Evolutionary conservation across 2,797 vertebrate species (phyloP).

Genomic region (Pelobates cultripes): DNA sequence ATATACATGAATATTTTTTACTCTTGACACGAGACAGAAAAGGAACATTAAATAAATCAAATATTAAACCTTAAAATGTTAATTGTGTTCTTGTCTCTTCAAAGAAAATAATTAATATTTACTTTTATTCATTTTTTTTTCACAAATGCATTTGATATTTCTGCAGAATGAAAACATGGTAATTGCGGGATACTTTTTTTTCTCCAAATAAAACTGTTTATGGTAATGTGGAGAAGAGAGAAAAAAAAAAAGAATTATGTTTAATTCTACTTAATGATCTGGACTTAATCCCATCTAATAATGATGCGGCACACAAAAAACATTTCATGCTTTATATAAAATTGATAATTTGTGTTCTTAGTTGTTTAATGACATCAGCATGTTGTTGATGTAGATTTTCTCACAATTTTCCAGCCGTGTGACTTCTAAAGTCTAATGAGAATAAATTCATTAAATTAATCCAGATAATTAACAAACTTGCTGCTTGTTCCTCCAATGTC

Average conservation of each 20-base stretch:
- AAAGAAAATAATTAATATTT: constrained; percentile 15
- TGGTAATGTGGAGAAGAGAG: constrained; percentile 50
- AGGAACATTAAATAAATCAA: too few species aligned
- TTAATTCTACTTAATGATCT: constrained; percentile 52
- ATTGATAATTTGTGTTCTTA: constrained; percentile 57
- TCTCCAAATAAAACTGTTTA: constrained; percentile 28
- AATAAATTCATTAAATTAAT: constrained; percentile 76
- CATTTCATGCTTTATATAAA: constrained; percentile 28
- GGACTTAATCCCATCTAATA: constrained; percentile 55
- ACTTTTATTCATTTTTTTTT: constrained; percentile 8
- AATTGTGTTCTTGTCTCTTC: not conserved
- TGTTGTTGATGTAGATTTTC: constrained; percentile 61
- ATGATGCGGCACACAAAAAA: constrained; percentile 21
- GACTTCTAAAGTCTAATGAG: constrained; percentile 72
- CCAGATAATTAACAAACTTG: constrained; percentile 71
- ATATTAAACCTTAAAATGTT: not conserved
- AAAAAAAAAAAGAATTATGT: constrained; percentile 13
- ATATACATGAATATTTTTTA: too few species aligned
- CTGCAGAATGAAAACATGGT: constrained; percentile 4
- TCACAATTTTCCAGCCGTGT: constrained; percentile 58
- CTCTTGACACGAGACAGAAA: too few species aligned
- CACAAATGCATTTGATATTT: not conserved
- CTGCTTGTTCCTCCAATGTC: constrained; percentile 67
- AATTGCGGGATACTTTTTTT: constrained; percentile 13
- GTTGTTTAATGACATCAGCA: constrained; percentile 59